These are phyloP conservation scores for Exocentrus adspersus DNA, from an alignment of 2,888 invertebrate genomes.

Conservation along the genomic window DNA sequence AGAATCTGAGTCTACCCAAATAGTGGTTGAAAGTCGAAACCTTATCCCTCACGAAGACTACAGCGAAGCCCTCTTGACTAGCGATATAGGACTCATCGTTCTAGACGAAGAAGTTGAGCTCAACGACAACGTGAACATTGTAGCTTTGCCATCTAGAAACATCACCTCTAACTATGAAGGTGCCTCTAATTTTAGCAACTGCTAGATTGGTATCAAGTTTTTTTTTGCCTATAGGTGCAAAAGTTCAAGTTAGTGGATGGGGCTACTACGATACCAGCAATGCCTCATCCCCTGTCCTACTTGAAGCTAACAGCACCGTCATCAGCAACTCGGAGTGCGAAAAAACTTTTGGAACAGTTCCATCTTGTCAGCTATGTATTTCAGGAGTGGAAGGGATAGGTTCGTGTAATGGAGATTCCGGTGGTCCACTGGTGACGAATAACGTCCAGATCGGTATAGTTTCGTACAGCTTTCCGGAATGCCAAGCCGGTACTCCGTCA, in stretches of 20 bases:
- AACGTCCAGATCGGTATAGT: background rate
- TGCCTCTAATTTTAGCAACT: no score
- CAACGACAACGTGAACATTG: background rate
- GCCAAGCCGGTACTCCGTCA: background rate
- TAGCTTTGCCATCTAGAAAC: background rate
- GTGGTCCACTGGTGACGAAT: background rate
- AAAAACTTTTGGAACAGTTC: background rate
- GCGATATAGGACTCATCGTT: background rate
- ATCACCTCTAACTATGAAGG: no score
- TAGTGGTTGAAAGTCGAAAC: background rate
- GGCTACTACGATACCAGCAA: background rate
- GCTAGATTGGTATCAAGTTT: no score
- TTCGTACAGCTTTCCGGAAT: background rate
- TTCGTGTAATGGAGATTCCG: slow-evolving; percentile 5
- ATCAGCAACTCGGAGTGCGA: background rate
- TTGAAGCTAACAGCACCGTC: slow-evolving; percentile 1
- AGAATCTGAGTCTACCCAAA: background rate
- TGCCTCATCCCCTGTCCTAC: background rate
- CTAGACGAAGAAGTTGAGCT: background rate
- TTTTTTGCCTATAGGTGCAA: background rate
- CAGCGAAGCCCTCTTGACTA: background rate
- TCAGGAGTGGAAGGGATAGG: background rate
- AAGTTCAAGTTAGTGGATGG: slow-evolving; percentile 37
- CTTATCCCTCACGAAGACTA: background rate
- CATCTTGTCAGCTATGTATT: background rate